These are phyloP conservation scores for Theropithecus gelada DNA, from an alignment of 2,113 vertebrate genomes.

Conservation along the genomic window DNA sequence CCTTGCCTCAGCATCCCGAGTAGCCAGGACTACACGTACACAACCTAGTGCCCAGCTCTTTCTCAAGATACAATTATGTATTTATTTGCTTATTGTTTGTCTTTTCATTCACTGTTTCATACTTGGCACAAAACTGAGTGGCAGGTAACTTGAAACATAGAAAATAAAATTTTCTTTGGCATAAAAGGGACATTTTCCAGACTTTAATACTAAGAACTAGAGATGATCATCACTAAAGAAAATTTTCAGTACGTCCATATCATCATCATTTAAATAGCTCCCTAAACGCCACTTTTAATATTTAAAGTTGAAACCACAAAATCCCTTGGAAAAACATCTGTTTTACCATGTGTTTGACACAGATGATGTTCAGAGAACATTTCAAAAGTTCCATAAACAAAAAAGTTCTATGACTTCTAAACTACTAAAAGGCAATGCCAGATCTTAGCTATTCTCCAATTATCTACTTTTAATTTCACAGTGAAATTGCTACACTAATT, in stretches of 20 bases:
- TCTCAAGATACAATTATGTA: neutral
- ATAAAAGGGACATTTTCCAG: neutral
- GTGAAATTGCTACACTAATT: conserved; percentile 25
- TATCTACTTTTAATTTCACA: conserved; percentile 29
- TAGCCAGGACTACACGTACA: too few relatives aligned
- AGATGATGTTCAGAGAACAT: neutral
- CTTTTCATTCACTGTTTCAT: neutral
- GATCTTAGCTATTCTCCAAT: neutral
- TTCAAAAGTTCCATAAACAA: neutral
- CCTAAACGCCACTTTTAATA: neutral
- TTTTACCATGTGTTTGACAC: neutral
- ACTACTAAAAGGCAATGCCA: neutral
- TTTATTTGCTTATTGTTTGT: neutral
- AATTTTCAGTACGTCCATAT: too few relatives aligned
- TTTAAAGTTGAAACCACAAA: neutral
- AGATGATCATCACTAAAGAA: neutral
- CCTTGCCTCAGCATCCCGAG: too few relatives aligned
- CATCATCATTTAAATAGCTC: neutral
- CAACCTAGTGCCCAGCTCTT: too few relatives aligned
- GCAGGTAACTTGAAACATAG: neutral
- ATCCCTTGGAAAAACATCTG: neutral
- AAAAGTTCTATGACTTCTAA: neutral
- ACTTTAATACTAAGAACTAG: neutral
- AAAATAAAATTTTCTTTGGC: neutral
- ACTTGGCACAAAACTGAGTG: neutral